phyloP scores from a whole-genome alignment of 2,888 invertebrate genomes.

The Anarsia innoxiella region DNA sequence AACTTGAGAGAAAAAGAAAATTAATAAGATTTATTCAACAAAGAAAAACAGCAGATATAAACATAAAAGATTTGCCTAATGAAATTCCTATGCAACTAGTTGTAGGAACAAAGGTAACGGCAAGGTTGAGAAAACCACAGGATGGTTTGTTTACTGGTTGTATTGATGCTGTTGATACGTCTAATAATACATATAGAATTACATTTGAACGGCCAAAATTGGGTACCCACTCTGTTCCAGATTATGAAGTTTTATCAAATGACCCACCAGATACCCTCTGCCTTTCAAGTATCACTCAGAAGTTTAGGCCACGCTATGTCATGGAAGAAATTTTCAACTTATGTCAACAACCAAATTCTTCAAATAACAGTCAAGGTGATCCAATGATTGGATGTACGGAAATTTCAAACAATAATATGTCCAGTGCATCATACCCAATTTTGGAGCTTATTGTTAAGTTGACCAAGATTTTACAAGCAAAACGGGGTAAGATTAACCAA shows the following conservation, averaged over 20 bases:
- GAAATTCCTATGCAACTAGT: slow-evolving; percentile 96
- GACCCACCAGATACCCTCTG: slow-evolving; percentile 94
- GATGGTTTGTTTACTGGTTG: slow-evolving; percentile 96
- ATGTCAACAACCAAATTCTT: slow-evolving; percentile 47
- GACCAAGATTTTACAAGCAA: slow-evolving; percentile 88
- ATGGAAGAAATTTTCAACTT: slow-evolving; percentile 72
- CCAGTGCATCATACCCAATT: slow-evolving; percentile 89
- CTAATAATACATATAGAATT: slow-evolving; percentile 94
- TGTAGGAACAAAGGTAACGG: slow-evolving; percentile 95
- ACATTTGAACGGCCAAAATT: slow-evolving; percentile 94
- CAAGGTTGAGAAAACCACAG: slow-evolving; percentile 91
- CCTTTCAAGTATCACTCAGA: slow-evolving; percentile 86
- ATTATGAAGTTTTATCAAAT: slow-evolving; percentile 96
- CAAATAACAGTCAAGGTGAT: slow-evolving; percentile 76
- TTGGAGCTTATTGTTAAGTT: slow-evolving; percentile 91
- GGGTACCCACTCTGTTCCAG: slow-evolving; percentile 96
- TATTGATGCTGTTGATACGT: slow-evolving; percentile 96
- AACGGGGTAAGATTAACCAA: slow-evolving; percentile 85
- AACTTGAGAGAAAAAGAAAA: slow-evolving; percentile 91
- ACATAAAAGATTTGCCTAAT: slow-evolving; percentile 91
- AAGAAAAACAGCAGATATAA: slow-evolving; percentile 87
- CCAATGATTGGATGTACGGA: slow-evolving; percentile 78
- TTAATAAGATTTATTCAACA: slow-evolving; percentile 96
- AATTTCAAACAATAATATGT: slow-evolving; percentile 73
- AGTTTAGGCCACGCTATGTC: slow-evolving; percentile 82